These are phyloP conservation scores for Acleris laterana DNA, from an alignment of 2,888 invertebrate species.

Conservation along the genomic window DNA sequence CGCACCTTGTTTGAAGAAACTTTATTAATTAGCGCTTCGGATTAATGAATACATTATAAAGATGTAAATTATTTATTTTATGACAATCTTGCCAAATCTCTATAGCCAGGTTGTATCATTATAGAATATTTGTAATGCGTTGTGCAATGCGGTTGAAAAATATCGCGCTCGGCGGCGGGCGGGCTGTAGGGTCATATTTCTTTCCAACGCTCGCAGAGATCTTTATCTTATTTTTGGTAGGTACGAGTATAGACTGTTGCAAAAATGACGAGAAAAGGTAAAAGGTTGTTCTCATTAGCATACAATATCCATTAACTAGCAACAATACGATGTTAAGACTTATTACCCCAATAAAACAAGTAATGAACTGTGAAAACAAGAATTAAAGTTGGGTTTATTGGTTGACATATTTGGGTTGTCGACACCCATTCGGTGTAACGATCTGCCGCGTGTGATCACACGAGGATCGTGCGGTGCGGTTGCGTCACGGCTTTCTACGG, in stretches of 20 bases:
- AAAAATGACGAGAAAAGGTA: conserved; percentile 26
- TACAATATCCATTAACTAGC: conserved; percentile 27
- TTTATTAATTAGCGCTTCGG: conserved; percentile 39
- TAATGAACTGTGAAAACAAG: conserved; percentile 18
- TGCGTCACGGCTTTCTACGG: conserved; percentile 69
- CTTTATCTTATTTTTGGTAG: conserved; percentile 28
- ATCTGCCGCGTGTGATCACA: conserved; percentile 47
- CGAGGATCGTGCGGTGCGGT: conserved; percentile 49
- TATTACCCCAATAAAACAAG: conserved; percentile 16
- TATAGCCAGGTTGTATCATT: conserved; percentile 30
- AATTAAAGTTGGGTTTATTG: conserved; percentile 18
- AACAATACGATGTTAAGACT: conserved; percentile 8
- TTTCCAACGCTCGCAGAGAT: conserved; percentile 25
- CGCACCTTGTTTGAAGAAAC: conserved; percentile 36
- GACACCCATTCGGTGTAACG: conserved; percentile 41
- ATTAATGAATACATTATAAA: conserved; percentile 35
- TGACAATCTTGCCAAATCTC: conserved; percentile 37
- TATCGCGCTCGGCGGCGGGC: conserved; percentile 15
- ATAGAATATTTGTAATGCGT: conserved; percentile 36
- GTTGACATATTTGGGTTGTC: conserved; percentile 34
- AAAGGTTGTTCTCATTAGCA: conserved; percentile 28
- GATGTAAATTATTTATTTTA: conserved; percentile 39
- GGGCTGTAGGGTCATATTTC: conserved; percentile 32
- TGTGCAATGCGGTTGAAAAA: conserved; percentile 34
- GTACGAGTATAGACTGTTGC: conserved; percentile 28